Evolutionary conservation across 2,797 vertebrate genomes (phyloP), one percentile per base, ranked within the genome.

Genomic region (Danio albolineatus): DNA sequence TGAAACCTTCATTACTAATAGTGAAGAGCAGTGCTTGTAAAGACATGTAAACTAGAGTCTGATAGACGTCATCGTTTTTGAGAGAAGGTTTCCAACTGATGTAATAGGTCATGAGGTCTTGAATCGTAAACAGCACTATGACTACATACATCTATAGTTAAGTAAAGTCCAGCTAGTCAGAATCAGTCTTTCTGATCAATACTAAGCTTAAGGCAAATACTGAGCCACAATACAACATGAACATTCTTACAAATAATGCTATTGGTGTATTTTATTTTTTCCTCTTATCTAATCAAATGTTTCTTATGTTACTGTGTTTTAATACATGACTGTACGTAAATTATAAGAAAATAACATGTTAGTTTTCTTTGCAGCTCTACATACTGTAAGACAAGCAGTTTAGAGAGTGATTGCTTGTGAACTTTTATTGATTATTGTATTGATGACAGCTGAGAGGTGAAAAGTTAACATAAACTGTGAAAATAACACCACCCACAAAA

Each of bases 401-500:
- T 38, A 46, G 5, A 69, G 36, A 39, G 39, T 4, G 13, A 7
- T 19, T 4, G 12, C n/a, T 57, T 43, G 51, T 12, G 6, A 57
- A 14, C 41, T 21, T 44, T 57, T 72, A 48, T 48, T 28, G 62
- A 46, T 46, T 66, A n/a, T 46, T 57, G 16, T 46, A 46, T 12
- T 46, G 5, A 46, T 73, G 19, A 73, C 10, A 46, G 54, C 44
- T 48, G 19, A 59, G 16, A 61, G 28, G n/a, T 39, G 12, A 51
- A 74, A 61, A 19, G n/a, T 61, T 49, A 39, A 14, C 7, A 51
- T 61, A 17, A 61, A 62, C 43, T 38, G 19, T 16, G 7, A 0
- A 74, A 49, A 13, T 60, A 49, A 59, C 48, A 74, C 44, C 56
- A 49, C 72, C 44, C 21, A 48, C 72, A 60, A 73, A 60, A 73